These are phyloP conservation scores for Cottoperca gobio DNA, from an alignment of 2,797 vertebrate genomes.

Conservation along the genomic window DNA sequence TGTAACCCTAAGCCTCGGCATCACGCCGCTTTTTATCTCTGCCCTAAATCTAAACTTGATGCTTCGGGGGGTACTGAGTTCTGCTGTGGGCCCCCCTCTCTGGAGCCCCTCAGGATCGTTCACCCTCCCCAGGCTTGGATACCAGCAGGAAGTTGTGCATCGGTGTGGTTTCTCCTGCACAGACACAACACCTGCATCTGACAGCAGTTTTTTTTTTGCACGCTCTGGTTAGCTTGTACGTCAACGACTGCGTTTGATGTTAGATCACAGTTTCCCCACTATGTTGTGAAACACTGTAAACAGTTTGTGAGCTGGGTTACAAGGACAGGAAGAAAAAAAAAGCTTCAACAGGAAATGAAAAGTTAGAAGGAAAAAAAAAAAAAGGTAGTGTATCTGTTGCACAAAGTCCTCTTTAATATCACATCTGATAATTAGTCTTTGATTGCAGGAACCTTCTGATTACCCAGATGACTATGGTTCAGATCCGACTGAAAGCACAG, in stretches of 20 bases:
- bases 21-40: constrained; percentile 62
- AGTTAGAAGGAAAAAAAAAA: neutral
- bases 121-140: constrained; percentile 42
- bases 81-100: constrained; percentile 54
- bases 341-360: constrained; percentile 64
- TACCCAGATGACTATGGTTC: neutral
- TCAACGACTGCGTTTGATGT: constrained; percentile 60
- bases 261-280: constrained; percentile 11
- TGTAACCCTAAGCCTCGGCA: neutral
- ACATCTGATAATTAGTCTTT: constrained; percentile 12
- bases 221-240: constrained; percentile 65
- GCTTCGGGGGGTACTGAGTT: constrained; percentile 41
- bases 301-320: constrained; percentile 23
- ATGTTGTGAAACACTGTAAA: constrained; percentile 43
- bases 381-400: neutral
- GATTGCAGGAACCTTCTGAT: constrained; percentile 45
- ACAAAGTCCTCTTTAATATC: neutral
- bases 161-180: constrained; percentile 77
- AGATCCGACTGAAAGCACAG: neutral
- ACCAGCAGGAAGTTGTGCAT: constrained; percentile 77
- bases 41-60: constrained; percentile 69
- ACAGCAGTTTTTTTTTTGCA: constrained; percentile 20
- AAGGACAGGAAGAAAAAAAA: constrained; percentile 1
- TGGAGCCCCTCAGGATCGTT: constrained; percentile 67
- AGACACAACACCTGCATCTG: constrained; percentile 79